These are phyloP conservation scores for Macrochelys suwanniensis DNA, from an alignment of 2,797 vertebrate species.

Conservation along the genomic window DNA sequence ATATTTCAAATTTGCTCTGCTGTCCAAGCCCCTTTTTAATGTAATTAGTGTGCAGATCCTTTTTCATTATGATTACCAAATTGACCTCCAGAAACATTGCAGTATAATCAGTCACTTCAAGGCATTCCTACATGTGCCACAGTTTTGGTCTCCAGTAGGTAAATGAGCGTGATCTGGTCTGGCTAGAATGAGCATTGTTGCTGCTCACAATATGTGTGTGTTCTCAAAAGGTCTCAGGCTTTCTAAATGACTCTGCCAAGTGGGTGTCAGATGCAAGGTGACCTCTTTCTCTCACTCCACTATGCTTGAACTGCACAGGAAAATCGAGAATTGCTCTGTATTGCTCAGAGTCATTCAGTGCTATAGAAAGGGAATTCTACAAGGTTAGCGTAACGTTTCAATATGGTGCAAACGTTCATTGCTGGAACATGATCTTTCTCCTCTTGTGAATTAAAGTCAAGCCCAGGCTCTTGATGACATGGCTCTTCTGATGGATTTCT, in stretches of 20 bases:
- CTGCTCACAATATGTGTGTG: not conserved
- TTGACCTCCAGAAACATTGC: slow-evolving; percentile 22
- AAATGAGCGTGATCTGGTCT: slow-evolving; percentile 29
- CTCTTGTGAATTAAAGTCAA: not conserved
- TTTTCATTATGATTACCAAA: not conserved
- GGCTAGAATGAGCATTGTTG: slow-evolving; percentile 18
- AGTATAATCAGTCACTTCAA: slow-evolving; percentile 65
- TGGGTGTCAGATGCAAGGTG: not conserved
- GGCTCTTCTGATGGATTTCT: not conserved
- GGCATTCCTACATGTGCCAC: not conserved
- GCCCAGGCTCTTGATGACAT: accelerated
- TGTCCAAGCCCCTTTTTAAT: slow-evolving; percentile 14
- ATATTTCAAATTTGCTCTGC: slow-evolving; percentile 40
- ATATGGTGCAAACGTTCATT: not conserved
- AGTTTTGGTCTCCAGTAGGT: not conserved
- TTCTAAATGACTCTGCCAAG: not conserved
- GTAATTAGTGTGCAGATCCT: not conserved
- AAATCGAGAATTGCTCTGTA: slow-evolving; percentile 38
- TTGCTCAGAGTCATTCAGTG: not conserved
- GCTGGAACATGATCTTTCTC: not conserved
- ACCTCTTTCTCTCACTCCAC: not conserved
- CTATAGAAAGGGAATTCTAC: slow-evolving; percentile 20
- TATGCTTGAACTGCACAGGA: not conserved
- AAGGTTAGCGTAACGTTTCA: not conserved
- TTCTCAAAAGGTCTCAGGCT: slow-evolving; percentile 33